Conservation (phyloP, 2,888 invertebrate species). For the Sycophila texana region DNA sequence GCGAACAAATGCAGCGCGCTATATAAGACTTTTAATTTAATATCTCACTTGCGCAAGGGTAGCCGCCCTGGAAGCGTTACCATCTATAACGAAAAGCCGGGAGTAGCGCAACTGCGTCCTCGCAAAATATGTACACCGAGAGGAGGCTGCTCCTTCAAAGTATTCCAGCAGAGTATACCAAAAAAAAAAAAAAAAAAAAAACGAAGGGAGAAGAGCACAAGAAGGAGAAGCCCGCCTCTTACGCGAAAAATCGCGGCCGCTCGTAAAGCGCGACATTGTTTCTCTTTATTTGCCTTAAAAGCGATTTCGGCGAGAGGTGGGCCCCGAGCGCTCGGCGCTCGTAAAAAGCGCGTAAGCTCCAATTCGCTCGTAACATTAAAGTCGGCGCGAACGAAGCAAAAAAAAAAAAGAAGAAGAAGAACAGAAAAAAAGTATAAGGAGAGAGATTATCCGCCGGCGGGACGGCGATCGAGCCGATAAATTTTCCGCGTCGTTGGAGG, state of each 20-base stretch:
- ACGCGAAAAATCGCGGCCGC: slow-evolving; percentile 11
- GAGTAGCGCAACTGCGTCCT: background rate
- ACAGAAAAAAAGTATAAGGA: background rate
- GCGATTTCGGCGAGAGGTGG: slow-evolving; percentile 27
- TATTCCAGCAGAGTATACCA: background rate
- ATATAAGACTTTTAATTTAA: background rate
- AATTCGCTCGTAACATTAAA: slow-evolving; percentile 32
- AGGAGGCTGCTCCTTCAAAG: background rate
- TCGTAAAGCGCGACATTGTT: slow-evolving; percentile 46
- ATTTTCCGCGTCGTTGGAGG: slow-evolving; percentile 44
- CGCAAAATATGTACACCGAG: slow-evolving; percentile 6
- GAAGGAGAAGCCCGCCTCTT: background rate
- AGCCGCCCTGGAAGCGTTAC: background rate
- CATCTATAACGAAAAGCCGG: slow-evolving; percentile 5
- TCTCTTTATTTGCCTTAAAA: slow-evolving; percentile 45
- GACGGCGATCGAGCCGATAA: slow-evolving; percentile 27
- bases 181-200: background rate
- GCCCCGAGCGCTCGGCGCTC: slow-evolving; percentile 10
- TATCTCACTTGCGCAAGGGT: slow-evolving; percentile 6
- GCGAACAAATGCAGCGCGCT: background rate
- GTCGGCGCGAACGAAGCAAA: slow-evolving; percentile 6
- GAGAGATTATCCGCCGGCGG: slow-evolving; percentile 23
- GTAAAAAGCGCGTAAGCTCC: slow-evolving; percentile 36
- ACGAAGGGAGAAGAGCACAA: too few relatives aligned
- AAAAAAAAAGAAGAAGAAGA: background rate